Evolutionary conservation across 2,113 vertebrate genomes (phyloP).

Genomic region (Pseudorhombus dupliciocellatus): DNA sequence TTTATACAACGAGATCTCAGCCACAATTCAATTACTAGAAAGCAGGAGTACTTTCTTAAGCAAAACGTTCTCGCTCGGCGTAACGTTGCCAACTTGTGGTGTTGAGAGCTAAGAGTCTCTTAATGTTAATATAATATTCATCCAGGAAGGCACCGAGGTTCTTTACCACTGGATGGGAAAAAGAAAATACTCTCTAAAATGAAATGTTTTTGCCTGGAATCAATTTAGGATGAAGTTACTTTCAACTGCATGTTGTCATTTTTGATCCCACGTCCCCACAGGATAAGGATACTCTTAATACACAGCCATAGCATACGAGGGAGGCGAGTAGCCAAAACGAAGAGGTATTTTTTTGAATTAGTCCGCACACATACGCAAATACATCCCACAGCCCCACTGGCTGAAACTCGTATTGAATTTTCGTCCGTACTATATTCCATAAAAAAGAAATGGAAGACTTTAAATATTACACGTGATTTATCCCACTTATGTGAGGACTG

Average conservation of each 20-base stretch:
- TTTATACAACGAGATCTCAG: constrained; percentile 25
- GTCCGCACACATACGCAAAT: constrained; percentile 10
- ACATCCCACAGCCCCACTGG: neutral
- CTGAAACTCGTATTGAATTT: constrained; percentile 14
- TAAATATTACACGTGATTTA: constrained; percentile 13
- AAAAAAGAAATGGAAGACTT: constrained; percentile 12
- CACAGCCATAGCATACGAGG: constrained; percentile 13
- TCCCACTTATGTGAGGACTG: neutral
- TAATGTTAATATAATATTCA: constrained; percentile 51
- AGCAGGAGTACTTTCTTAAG: constrained; percentile 32
- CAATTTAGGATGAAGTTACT: constrained; percentile 35
- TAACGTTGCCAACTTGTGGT: constrained; percentile 33
- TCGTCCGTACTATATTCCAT: neutral
- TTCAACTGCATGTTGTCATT: constrained; percentile 28
- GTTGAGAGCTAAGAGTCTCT: constrained; percentile 24
- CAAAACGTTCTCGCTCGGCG: constrained; percentile 31
- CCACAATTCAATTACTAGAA: constrained; percentile 54
- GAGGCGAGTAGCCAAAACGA: too few relatives aligned
- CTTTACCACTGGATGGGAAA: constrained; percentile 51
- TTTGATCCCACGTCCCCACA: constrained; percentile 31
- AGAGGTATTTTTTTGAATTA: constrained; percentile 29
- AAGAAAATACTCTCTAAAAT: constrained; percentile 32
- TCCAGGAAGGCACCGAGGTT: constrained; percentile 46
- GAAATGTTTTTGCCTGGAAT: constrained; percentile 44
- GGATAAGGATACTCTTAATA: constrained; percentile 24